Evolutionary conservation across 2,888 invertebrate genomes (phyloP).

Genomic region (Tiliacea citrago): DNA sequence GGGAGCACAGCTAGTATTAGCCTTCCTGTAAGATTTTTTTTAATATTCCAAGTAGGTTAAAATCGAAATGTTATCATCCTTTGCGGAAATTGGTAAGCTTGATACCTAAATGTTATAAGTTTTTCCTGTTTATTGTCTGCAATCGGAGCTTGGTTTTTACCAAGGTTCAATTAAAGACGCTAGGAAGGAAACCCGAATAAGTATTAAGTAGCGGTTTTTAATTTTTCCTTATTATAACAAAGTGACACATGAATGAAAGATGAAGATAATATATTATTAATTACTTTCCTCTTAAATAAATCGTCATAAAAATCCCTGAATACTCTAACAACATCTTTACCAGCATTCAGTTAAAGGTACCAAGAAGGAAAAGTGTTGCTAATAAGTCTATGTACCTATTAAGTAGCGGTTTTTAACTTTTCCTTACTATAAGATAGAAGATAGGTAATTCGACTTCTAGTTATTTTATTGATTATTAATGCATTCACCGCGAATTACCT

Average conservation of each 20-base stretch:
- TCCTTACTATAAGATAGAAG: constrained; percentile 4
- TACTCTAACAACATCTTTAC: constrained; percentile 22
- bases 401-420: neutral
- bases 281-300: neutral
- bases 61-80: constrained; percentile 8
- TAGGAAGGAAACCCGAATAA: constrained; percentile 38
- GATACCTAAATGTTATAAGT: constrained; percentile 8
- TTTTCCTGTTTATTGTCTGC: constrained; percentile 40
- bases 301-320: neutral
- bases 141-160: constrained; percentile 39
- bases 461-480: neutral
- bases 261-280: neutral
- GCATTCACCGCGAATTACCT: neutral
- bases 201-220: neutral
- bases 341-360: constrained; percentile 3
- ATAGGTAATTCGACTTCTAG: neutral
- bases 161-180: constrained; percentile 14
- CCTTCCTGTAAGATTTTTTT: no score
- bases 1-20: no score
- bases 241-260: neutral
- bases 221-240: neutral
- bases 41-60: neutral
- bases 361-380: constrained; percentile 31
- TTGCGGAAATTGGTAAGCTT: constrained; percentile 12
- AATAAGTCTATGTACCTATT: neutral